Percentiles rank a stretch among this genome's conserved stretches.
These are phyloP conservation scores for Recurvirostra avosetta DNA, from an alignment of 2,113 vertebrate species.

Conservation along the genomic window DNA sequence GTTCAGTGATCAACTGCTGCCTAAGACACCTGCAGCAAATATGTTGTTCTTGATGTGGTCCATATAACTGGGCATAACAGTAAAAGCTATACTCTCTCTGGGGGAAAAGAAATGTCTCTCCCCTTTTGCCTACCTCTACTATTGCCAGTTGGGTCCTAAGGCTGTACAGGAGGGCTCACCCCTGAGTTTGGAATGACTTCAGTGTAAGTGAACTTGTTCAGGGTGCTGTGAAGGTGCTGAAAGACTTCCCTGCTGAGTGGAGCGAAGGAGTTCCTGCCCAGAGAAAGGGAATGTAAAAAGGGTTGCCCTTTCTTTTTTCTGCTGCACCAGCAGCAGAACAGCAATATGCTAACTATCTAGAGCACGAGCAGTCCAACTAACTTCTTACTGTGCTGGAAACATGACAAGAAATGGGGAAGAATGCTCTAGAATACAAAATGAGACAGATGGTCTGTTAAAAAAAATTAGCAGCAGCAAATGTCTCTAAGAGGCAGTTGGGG, in stretches of 20 bases:
- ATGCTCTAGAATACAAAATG: slow-evolving; percentile 22
- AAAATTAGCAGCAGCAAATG: background rate
- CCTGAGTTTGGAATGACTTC: background rate
- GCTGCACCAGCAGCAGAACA: background rate
- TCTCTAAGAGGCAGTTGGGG: background rate
- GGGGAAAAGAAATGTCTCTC: fast-evolving
- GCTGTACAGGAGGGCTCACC: background rate
- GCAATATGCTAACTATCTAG: background rate
- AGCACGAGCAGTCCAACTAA: background rate
- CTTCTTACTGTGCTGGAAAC: slow-evolving; percentile 12
- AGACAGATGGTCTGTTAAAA: slow-evolving; percentile 7
- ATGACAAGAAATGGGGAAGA: background rate
- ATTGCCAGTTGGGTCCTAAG: background rate
- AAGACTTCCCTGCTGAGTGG: background rate
- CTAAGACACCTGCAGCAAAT: background rate
- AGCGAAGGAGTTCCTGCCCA: background rate
- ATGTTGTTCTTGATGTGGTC: background rate
- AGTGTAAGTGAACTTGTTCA: background rate
- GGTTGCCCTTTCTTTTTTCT: background rate
- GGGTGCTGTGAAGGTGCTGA: background rate
- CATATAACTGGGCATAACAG: background rate
- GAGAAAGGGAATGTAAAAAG: fast-evolving
- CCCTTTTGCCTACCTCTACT: background rate
- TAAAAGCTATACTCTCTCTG: background rate
- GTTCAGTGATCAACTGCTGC: background rate